A percentile compares a stretch with the other conserved stretches of the same genome.
These are phyloP conservation scores for Propithecus deckenii DNA, from an alignment of 2,797 vertebrate species.

Conservation along the genomic window DNA sequence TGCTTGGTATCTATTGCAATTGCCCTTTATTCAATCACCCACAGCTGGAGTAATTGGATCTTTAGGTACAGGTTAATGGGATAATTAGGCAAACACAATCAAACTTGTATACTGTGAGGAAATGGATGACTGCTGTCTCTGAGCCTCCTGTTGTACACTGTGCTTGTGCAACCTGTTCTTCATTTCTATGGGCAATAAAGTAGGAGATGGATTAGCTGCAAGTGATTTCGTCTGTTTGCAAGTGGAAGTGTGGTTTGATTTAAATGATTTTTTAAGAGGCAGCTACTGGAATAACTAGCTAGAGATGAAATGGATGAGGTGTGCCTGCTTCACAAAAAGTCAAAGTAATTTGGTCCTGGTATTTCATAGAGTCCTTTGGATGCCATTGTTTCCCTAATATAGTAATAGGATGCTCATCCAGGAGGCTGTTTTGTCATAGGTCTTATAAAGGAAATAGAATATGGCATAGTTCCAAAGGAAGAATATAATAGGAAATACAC, in stretches of 20 bases:
- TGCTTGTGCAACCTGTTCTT: slow-evolving; percentile 75
- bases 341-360: slow-evolving; percentile 48
- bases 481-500: not conserved
- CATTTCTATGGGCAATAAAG: slow-evolving; percentile 79
- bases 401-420: slow-evolving; percentile 41
- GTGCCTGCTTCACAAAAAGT: slow-evolving; percentile 56
- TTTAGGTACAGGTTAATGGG: slow-evolving; percentile 86
- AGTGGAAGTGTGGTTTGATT: slow-evolving; percentile 71
- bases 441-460: slow-evolving; percentile 59
- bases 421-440: slow-evolving; percentile 47
- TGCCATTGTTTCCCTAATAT: not conserved
- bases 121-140: slow-evolving; percentile 83
- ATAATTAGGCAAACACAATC: slow-evolving; percentile 85
- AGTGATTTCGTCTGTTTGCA: slow-evolving; percentile 73
- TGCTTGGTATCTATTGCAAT: slow-evolving; percentile 73
- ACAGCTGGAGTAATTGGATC: slow-evolving; percentile 82
- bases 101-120: slow-evolving; percentile 74
- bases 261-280: slow-evolving; percentile 77
- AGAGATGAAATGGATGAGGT: slow-evolving; percentile 61
- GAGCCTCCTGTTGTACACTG: slow-evolving; percentile 70
- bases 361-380: slow-evolving; percentile 66
- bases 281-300: slow-evolving; percentile 76
- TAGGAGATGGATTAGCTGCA: slow-evolving; percentile 80
- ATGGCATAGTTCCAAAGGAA: slow-evolving; percentile 42
- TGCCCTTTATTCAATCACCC: slow-evolving; percentile 82